Evolutionary conservation across 2,113 vertebrate species (phyloP), one percentile per base, ranked within the genome.

Genomic region (Synodontis membranacea): DNA sequence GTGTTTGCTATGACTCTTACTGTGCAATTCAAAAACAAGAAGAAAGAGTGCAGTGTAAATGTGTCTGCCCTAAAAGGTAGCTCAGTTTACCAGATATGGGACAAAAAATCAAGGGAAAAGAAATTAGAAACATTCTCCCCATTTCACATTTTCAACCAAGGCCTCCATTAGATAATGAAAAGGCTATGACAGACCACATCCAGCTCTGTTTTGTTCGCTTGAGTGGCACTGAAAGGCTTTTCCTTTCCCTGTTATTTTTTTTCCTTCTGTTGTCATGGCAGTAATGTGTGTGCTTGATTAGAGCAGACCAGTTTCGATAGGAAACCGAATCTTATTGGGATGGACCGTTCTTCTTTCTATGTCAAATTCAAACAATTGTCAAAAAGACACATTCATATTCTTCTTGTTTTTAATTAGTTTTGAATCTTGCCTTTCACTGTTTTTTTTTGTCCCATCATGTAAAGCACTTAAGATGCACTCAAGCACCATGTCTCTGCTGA

Each of bases 221-320:
- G 64, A 86, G 46, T 70, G 66, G 17, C 56, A 84, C n/a, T 84
- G 37, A 86, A 82, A 82, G 88, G 89, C 8, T 34, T 90, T 87
- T 93, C 91, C 89, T 92, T 90, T 91, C 87, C 87, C 86, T 88
- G 87, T 84, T 90, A 90, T 92, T 91, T 91, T 75, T 88, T 89
- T 82, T 78, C 25, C 56, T 80, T 87, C 83, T 68, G 92, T 94
- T 94, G 88, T 92, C 92, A 94, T 94, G 91, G 89, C 83, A 92
- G 86, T 92, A 92, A 93, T 92, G 89, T 90, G 90, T 81, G 86
- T 92, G 52, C 31, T 89, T 90, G 72, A 94, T 94, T 93, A 93
- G 70, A 90, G 87, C 46, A 72, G 79, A 86, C 9, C 83, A 48
- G 25, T 82, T 86, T 89, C 23, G 74, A 88, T 62, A 88, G 66